Conservation (phyloP, 1,140 invertebrate species). For the Drosophila micromelanica region DNA sequence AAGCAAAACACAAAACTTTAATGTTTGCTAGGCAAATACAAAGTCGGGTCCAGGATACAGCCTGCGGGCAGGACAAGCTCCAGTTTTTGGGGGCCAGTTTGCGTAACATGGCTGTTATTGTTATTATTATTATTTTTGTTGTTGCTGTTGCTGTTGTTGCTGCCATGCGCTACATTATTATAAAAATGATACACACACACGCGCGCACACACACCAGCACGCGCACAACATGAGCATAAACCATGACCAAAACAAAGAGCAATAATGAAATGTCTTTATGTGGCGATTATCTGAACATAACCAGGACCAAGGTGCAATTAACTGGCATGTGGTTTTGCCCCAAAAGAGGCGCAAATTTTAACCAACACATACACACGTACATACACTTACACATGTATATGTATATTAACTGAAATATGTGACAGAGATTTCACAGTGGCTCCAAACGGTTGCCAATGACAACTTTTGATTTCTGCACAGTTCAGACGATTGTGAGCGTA, state of each 20-base stretch:
- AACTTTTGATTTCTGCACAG: not conserved
- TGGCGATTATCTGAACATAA: conserved; percentile 76
- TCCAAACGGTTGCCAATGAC: conserved; percentile 3
- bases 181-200: conserved; percentile 43
- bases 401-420: conserved; percentile 11
- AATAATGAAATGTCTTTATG: conserved; percentile 78
- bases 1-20: conserved; percentile 68
- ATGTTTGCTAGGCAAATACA: conserved; percentile 78
- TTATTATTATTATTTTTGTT: conserved; percentile 20
- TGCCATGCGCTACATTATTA: conserved; percentile 32
- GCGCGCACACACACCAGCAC: conserved; percentile 5
- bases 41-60: not conserved
- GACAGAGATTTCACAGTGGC: not conserved
- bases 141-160: conserved; percentile 10
- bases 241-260: conserved; percentile 48
- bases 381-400: not conserved
- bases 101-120: conserved; percentile 37
- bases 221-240: conserved; percentile 17
- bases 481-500: not conserved
- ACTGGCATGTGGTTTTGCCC: conserved; percentile 43
- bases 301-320: conserved; percentile 70
- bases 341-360: conserved; percentile 8
- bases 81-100: conserved; percentile 20
- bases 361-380: not conserved
- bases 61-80: conserved; percentile 21